Percentiles rank a stretch among this genome's conserved stretches.
Evolutionary conservation across 1,140 invertebrate species (phyloP).

Genomic region (Lepidurus arcticus): DNA sequence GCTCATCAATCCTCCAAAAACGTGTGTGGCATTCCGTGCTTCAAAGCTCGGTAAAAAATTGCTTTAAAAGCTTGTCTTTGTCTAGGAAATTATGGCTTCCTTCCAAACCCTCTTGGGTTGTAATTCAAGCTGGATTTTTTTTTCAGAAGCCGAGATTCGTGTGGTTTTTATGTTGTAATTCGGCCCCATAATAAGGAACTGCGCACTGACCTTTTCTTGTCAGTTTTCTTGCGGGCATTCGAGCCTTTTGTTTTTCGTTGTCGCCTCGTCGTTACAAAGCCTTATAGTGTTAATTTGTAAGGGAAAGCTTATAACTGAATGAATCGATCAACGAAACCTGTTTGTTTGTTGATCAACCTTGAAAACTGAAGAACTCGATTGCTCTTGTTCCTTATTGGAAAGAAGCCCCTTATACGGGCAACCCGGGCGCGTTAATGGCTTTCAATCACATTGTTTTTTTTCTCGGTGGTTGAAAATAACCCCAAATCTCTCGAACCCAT

Average conservation of each 20-base stretch:
- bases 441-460: background rate
- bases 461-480: background rate
- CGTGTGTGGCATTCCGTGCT: background rate
- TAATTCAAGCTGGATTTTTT: too few relatives aligned
- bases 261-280: background rate
- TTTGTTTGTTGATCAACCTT: background rate
- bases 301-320: conserved; percentile 3
- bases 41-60: background rate
- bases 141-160: background rate
- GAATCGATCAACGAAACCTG: background rate
- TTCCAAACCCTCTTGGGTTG: background rate
- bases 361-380: background rate
- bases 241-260: background rate
- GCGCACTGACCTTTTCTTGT: background rate
- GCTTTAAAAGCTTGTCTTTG: background rate
- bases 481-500: background rate
- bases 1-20: background rate
- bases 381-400: background rate
- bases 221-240: background rate
- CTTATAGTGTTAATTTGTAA: background rate
- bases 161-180: background rate
- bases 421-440: background rate
- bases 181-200: background rate
- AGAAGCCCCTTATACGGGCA: background rate
- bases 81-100: background rate